Conservation (phyloP, 2,797 vertebrate species). For the Mus caroli region DNA sequence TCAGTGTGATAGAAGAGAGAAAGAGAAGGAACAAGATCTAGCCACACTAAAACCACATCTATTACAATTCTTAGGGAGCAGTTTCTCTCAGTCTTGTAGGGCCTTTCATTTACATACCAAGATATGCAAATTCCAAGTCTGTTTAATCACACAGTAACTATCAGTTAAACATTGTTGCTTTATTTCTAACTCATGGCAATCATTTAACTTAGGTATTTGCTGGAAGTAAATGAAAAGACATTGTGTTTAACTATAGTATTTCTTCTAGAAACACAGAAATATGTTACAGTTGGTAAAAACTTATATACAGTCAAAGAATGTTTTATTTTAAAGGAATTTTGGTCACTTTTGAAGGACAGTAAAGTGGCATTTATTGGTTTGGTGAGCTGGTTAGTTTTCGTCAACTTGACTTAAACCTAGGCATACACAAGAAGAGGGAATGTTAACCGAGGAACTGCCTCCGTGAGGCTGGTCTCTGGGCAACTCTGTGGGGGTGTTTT, state of each 20-base stretch:
- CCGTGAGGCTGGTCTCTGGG: neutral
- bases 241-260: conserved; percentile 25
- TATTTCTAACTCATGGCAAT: conserved; percentile 48
- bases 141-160: conserved; percentile 15
- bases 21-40: neutral
- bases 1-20: neutral
- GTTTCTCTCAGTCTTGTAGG: neutral
- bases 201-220: neutral
- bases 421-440: neutral
- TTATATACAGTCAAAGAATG: neutral
- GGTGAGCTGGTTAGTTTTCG: neutral
- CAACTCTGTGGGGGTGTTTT: neutral
- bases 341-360: neutral
- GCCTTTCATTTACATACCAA: conserved; percentile 54
- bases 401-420: neutral
- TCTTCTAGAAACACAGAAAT: conserved; percentile 46
- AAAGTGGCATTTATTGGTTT: neutral
- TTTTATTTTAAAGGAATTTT: conserved; percentile 26
- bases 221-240: conserved; percentile 12
- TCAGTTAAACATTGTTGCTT: neutral
- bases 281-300: neutral
- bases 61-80: neutral
- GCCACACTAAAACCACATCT: conserved; percentile 38
- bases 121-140: conserved; percentile 31
- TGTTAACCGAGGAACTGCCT: neutral